Conservation (phyloP, 53 echinoderm and acorn worm species). For the Stichopus horrens region DNA sequence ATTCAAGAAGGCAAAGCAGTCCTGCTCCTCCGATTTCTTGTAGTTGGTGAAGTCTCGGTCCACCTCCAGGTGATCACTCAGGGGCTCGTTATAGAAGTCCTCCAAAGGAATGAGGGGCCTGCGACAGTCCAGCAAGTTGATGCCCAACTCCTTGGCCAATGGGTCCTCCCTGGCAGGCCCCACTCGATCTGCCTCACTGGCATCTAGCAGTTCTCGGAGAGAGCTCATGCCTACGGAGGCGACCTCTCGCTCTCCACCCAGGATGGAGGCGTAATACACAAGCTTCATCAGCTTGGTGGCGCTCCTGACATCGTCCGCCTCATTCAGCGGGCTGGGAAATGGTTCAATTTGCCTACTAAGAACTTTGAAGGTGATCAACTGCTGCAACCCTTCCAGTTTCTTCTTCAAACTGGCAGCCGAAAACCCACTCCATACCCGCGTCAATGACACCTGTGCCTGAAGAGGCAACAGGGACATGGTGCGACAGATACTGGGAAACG, state of each 20-base stretch:
- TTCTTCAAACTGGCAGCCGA: constrained; percentile 68
- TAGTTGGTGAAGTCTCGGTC: constrained; percentile 87
- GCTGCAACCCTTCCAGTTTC: constrained; percentile 93
- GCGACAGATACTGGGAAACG: constrained; percentile 89
- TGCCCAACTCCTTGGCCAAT: constrained; percentile 67
- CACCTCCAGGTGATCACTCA: constrained; percentile 88
- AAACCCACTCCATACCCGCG: constrained; percentile 74
- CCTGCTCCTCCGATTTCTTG: constrained; percentile 73
- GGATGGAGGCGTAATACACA: constrained; percentile 85
- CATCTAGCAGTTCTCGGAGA: constrained; percentile 61
- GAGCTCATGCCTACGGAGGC: constrained; percentile 40
- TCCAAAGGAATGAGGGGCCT: constrained; percentile 81
- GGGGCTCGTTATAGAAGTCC: constrained; percentile 95
- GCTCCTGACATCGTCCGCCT: constrained; percentile 69
- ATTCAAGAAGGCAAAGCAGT: constrained; percentile 86
- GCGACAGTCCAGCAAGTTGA: constrained; percentile 67
- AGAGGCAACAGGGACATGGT: constrained; percentile 76
- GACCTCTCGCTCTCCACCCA: constrained; percentile 73
- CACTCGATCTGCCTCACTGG: constrained; percentile 63
- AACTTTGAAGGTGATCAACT: constrained; percentile 90
- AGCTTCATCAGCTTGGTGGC: constrained; percentile 90
- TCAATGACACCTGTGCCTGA: constrained; percentile 72
- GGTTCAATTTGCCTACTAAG: constrained; percentile 72
- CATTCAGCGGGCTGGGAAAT: constrained; percentile 59
- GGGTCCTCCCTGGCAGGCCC: constrained; percentile 77